Conservation (phyloP, 2,113 vertebrate genomes). For the Ciconia stormi region DNA sequence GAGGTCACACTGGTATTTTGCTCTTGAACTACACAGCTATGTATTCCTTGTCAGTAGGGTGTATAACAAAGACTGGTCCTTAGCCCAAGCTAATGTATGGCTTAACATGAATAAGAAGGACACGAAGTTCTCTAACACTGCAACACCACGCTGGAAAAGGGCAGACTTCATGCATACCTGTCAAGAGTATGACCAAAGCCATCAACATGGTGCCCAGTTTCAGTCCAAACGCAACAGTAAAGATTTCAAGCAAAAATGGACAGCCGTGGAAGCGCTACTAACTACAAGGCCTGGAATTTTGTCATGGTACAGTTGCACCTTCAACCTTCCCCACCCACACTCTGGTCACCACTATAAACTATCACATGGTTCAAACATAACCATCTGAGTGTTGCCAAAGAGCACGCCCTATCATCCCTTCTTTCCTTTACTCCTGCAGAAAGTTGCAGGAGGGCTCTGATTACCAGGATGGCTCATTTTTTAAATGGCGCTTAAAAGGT, state of each 20-base stretch:
- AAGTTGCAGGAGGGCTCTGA: not conserved
- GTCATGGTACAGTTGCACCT: accelerated
- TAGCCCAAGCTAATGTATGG: not conserved
- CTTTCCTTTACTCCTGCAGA: not conserved
- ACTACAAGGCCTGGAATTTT: not conserved
- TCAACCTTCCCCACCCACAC: not conserved
- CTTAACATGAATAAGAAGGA: not conserved
- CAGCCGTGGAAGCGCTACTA: not conserved
- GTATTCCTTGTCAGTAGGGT: not conserved
- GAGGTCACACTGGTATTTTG: not conserved
- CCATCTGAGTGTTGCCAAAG: not conserved
- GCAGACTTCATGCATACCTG: not conserved
- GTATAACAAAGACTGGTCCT: not conserved
- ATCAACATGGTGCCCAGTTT: not conserved
- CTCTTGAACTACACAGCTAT: not conserved
- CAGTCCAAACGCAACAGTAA: not conserved
- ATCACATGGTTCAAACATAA: not conserved
- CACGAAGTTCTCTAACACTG: not conserved
- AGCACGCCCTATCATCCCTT: not conserved
- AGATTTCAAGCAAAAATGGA: not conserved
- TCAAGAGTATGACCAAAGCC: not conserved
- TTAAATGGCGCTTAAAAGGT: not conserved
- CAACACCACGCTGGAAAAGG: not conserved
- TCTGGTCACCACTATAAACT: not conserved
- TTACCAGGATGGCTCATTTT: not conserved